Evolutionary conservation across 1,140 invertebrate genomes (phyloP), one percentile per base, ranked within the genome.

Genomic region (Scaptodrosophila lebanonensis): DNA sequence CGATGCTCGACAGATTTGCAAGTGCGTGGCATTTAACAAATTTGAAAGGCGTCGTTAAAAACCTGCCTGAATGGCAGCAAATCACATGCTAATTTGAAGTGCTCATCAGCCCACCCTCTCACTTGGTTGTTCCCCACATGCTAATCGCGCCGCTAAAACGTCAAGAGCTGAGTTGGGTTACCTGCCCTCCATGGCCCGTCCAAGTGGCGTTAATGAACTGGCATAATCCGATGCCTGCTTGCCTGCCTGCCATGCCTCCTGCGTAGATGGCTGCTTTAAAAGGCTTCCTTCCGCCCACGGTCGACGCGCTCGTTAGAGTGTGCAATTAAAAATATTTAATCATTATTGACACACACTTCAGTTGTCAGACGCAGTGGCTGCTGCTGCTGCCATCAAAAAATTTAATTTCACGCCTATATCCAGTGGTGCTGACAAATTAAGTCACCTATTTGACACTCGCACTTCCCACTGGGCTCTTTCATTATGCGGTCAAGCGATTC

Each of bases 191-290:
- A n/a, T n/a, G n/a, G n/a, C n/a, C n/a, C n/a, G n/a, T n/a, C n/a
- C n/a, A 72, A 77, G 39, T 79, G 73, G 79, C 59, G 64, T 67
- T 77, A 77, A 77, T 77, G 73, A 77, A 49, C 70, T 66, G 44
- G 53, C 59, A 71, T 68, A 68, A 67, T 52, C 63, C 44, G 11
- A 13, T 29, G 32, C 18, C 32, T 32, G 17, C n/a, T 22, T 27
- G 43, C 7, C 35, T 32, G 29, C 20, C 18, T 25, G 45, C 16
- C 8, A 15, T 13, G 3, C 2, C 11, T 20, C 2, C 5, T 15
- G 1, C 25, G 6, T 1, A 25, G 1, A 1, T 4, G 1, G 9
- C 12, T 13, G 17, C 2, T 9, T 18, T 30, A 2, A 12, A 15
- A 17, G 9, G 16, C n/a, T 12, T 7, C 9, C 25, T 18, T 16